Percentiles rank a stretch among this genome's conserved stretches.
Conservation (phyloP, 1,140 invertebrate species). For the Dryas iulia region DNA sequence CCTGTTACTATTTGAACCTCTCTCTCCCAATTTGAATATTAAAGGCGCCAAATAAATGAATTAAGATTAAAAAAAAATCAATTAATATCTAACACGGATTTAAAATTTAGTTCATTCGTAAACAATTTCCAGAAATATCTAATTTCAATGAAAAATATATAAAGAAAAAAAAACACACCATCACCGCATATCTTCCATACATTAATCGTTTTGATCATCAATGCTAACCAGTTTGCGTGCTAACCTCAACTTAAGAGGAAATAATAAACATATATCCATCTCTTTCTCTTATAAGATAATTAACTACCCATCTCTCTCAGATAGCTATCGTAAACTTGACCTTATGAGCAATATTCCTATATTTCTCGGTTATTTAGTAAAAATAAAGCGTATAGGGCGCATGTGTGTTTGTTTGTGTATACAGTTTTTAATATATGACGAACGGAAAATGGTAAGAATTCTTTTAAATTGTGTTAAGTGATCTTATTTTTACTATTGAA, state of each 20-base stretch:
- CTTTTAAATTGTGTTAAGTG: neutral
- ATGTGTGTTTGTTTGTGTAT: slow-evolving; percentile 11
- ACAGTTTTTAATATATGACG: slow-evolving; percentile 3
- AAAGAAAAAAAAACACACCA: slow-evolving; percentile 15
- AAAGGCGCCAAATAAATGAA: too few species aligned
- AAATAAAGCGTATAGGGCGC: slow-evolving; percentile 38
- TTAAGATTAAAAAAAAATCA: too few species aligned
- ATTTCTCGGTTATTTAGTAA: slow-evolving; percentile 47
- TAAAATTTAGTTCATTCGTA: neutral
- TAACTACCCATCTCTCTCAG: slow-evolving; percentile 37
- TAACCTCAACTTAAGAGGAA: slow-evolving; percentile 35
- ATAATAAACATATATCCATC: slow-evolving; percentile 30
- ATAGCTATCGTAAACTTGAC: slow-evolving; percentile 59
- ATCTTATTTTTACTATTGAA: neutral
- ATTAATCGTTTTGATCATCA: slow-evolving; percentile 41
- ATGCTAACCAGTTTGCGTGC: slow-evolving; percentile 54
- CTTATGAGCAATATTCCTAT: slow-evolving; percentile 44
- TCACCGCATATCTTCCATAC: slow-evolving; percentile 9
- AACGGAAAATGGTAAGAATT: slow-evolving; percentile 41
- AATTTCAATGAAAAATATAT: too few species aligned
- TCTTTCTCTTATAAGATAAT: slow-evolving; percentile 31
- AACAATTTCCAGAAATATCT: neutral
- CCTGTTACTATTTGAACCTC: too few species aligned
- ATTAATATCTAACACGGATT: neutral
- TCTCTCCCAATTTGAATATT: too few species aligned